Base-by-base conservation (phyloP, 2,888 invertebrate genomes). In the Calameuta pallipes region DNA sequence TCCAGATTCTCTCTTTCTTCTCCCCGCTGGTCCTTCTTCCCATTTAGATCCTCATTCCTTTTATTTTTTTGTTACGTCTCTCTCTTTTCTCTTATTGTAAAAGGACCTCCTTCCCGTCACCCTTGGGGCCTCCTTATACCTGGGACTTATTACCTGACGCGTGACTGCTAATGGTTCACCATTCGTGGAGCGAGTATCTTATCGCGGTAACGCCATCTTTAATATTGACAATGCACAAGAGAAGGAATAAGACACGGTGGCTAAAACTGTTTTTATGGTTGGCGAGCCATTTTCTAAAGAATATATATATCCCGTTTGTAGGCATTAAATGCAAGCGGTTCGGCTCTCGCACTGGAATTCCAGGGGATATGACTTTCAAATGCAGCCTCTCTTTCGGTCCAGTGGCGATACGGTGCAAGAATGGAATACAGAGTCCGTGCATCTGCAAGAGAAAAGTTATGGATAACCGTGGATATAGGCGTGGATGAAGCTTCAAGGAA, bases 1-100 rank as follows among this genome's bases (percentile, higher is more conserved):
- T 85, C 81, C 83, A 81, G 84, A 81, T 80, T 80, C 81, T 56
- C 23, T 56, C 56, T 56, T 56, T 41, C 9, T 56, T 23, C 23
- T 71, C 76, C 76, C 31, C 34, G 30, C 23, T 11, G 33, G 35
- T 11, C 30, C 76, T n/a, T 69, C 76, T 31, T 35, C 34, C 30
- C 23, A 4, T 15, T 75, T 74, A 23, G 23, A 23, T 6, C 74
- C 71, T 56, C 69, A 35, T 71, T 73, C 74, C 75, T 36, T 37
- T 69, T 31, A 13, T 3, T 12, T 70, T 36, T 30, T 71, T 74
- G n/a, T 70, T 30, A 23, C 37, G 35, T 80, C 34, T 30, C 30
- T 36, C 23, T 30, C n/a, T 74, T 35, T 30, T n/a, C 35, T 56
- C 23, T 56, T 56, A 56, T 56, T 56, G 56, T 23, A 56, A 9